These are phyloP conservation scores for Nothobranchius furzeri DNA, from an alignment of 2,113 vertebrate genomes.

Conservation along the genomic window DNA sequence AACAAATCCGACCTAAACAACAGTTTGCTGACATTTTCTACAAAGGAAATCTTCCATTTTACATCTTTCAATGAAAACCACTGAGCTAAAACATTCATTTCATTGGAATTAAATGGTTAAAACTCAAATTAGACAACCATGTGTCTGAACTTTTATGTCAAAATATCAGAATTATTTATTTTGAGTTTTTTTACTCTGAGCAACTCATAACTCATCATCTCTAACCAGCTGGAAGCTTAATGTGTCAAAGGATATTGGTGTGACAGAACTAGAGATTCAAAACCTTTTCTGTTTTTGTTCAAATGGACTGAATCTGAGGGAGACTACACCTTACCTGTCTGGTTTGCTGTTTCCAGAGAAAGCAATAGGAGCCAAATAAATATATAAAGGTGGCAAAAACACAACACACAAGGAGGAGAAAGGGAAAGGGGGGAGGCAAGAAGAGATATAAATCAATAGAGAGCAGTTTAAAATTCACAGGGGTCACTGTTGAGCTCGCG, in stretches of 20 bases:
- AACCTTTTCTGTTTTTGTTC: conserved; percentile 45
- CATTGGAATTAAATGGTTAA: not conserved
- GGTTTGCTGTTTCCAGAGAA: conserved; percentile 92
- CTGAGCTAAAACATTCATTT: no score
- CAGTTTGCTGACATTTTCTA: no score
- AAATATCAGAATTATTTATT: no score
- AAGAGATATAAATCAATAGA: conserved; percentile 81
- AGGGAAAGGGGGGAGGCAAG: conserved; percentile 72
- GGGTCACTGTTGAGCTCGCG: conserved; percentile 59
- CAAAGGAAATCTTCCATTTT: no score
- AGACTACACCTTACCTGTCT: conserved; percentile 90
- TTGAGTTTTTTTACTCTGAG: no score
- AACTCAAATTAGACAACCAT: not conserved
- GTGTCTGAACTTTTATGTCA: not conserved
- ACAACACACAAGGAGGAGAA: conserved; percentile 70
- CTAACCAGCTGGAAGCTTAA: not conserved
- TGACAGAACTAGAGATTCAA: not conserved
- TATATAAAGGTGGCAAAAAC: conserved; percentile 74
- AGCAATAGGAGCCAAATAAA: conserved; percentile 78
- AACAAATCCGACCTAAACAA: conserved; percentile 13
- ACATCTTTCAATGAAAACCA: no score
- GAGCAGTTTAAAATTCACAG: conserved; percentile 79
- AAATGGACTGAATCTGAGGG: conserved; percentile 66
- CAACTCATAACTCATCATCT: not conserved
- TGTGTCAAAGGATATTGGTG: not conserved